These are phyloP conservation scores for Gulo gulo DNA, from an alignment of 2,113 vertebrate species.

Conservation along the genomic window DNA sequence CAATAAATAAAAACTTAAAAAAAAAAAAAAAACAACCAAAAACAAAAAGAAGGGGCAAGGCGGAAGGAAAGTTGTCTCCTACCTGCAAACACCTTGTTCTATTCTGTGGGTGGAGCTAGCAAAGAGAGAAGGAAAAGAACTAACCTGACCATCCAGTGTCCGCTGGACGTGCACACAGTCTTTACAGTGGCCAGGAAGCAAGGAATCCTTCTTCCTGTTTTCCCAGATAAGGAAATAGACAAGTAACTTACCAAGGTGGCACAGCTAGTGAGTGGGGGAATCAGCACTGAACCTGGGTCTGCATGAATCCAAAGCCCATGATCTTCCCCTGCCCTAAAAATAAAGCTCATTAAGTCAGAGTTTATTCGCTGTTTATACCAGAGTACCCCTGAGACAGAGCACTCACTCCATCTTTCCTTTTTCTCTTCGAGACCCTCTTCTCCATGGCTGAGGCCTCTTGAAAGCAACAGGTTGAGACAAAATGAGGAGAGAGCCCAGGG, in stretches of 20 bases:
- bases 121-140: neutral
- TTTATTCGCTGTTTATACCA: constrained; percentile 27
- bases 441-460: neutral
- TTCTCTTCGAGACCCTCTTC: neutral
- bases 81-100: neutral
- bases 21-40: no score
- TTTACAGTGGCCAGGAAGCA: neutral
- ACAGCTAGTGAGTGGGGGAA: neutral
- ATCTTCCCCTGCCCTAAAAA: neutral
- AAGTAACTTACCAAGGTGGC: neutral
- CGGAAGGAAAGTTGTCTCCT: neutral
- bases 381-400: neutral
- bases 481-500: neutral
- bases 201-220: neutral
- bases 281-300: neutral
- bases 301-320: neutral
- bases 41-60: neutral
- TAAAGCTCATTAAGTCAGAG: neutral
- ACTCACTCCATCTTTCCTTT: neutral
- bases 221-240: neutral
- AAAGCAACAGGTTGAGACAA: constrained; percentile 7
- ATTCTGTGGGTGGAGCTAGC: neutral
- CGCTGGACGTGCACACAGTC: neutral
- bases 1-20: no score
- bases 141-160: neutral